Percentiles rank a stretch among this genome's conserved stretches.
Conservation (phyloP, 2,888 invertebrate genomes). For the Diaprepes abbreviatus region DNA sequence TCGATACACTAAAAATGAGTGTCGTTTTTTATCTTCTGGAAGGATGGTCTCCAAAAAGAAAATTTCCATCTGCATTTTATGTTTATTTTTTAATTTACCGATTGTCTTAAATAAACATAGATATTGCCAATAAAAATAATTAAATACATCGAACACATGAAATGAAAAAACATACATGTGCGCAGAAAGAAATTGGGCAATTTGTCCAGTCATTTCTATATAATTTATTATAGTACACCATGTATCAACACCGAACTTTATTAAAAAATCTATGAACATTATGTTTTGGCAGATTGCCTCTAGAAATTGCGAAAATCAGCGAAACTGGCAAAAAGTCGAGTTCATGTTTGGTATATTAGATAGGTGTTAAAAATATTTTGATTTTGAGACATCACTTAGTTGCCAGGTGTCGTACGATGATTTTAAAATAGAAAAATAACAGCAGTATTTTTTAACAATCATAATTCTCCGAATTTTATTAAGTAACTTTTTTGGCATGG, state of each 20-base stretch:
- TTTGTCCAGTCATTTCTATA: too few relatives aligned
- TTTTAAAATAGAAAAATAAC: slow-evolving; percentile 4
- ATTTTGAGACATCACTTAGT: slow-evolving; percentile 1
- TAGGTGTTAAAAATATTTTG: slow-evolving; percentile 15
- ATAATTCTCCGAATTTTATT: background rate
- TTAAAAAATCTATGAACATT: background rate
- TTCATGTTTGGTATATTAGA: slow-evolving; percentile 9
- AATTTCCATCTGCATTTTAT: too few relatives aligned
- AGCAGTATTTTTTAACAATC: background rate
- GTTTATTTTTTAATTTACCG: too few relatives aligned
- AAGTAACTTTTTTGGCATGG: background rate
- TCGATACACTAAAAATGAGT: too few relatives aligned
- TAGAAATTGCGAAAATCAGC: background rate
- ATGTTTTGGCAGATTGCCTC: slow-evolving; percentile 7
- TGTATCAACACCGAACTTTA: background rate
- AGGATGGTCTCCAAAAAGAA: too few relatives aligned
- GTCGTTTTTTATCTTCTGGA: too few relatives aligned
- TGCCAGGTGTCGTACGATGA: slow-evolving; percentile 1
- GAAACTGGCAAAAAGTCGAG: background rate
- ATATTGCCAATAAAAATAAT: too few relatives aligned
- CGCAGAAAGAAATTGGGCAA: too few relatives aligned
- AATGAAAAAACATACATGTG: too few relatives aligned
- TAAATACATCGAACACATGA: too few relatives aligned
- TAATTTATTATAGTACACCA: background rate
- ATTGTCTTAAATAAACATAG: too few relatives aligned